Base-by-base conservation (phyloP, 1,140 invertebrate genomes). In the Aphelinus certus region DNA sequence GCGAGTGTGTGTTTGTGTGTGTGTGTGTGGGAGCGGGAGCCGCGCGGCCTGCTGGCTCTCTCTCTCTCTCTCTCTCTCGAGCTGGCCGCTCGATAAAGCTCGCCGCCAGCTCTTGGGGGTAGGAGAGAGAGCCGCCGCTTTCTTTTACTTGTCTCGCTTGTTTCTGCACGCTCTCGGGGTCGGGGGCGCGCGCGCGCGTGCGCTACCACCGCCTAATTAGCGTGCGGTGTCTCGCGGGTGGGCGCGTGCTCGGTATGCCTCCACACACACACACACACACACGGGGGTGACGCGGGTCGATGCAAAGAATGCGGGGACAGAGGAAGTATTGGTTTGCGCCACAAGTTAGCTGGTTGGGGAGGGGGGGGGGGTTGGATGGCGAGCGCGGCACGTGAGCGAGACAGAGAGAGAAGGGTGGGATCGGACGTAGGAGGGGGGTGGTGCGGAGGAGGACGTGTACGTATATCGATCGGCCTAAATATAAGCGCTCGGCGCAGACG, bases 381-480 rank as follows among this genome's bases (percentile, higher is more conserved):
- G 60, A 61, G 60, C 48, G 63, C 62, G 7, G 46, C 10, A 60
- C 48, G 60, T 72, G 60, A 7, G 46, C 61, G 53, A 62, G 76
- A 46, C 42, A 71, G 26, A 71, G 42, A 73, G 71, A 53, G 10
- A 61, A 26, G 26, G 26, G 26, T 26, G 26, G 26, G 26, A 26
- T 71, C 10, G 48, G 49, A 55, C 6, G 60, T 61, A 45, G 60
- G 51, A 6, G 0, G 51, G 56, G 48, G 43, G 7, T 47, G 1
- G 65, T 61, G 60, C 64, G 6, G 75, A 71, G 70, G 58, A 76
- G 70, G 75, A 73, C 76, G 79, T 80, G 79, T 79, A 79, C 77
- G 80, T 82, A 82, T 81, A 84, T 84, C 79, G 83, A 84, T 84
- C 83, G 83, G 79, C 83, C 83, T 84, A 83, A 84, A 84, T 84